These are phyloP conservation scores for Plebejus anna DNA, from an alignment of 2,888 invertebrate species.

Conservation along the genomic window DNA sequence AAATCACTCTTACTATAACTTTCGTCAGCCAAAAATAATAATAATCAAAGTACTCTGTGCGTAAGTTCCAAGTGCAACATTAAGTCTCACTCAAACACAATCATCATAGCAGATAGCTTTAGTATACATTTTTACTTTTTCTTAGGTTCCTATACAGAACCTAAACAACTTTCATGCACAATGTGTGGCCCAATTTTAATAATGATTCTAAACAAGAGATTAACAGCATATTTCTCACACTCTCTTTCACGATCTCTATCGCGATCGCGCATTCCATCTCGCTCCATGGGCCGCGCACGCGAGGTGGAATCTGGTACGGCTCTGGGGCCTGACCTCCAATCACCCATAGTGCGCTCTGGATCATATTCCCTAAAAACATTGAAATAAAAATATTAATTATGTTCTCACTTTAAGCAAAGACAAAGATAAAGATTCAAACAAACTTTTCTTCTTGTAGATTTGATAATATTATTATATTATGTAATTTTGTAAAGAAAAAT, in stretches of 20 bases:
- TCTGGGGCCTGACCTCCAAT: slow-evolving; percentile 87
- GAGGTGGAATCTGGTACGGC: slow-evolving; percentile 67
- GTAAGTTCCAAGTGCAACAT: slow-evolving; percentile 87
- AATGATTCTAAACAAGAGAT: neutral
- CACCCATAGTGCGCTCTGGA: slow-evolving; percentile 84
- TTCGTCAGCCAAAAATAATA: slow-evolving; percentile 35
- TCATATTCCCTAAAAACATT: slow-evolving; percentile 73
- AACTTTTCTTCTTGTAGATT: neutral
- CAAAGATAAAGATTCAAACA: too few species aligned
- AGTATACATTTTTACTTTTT: neutral
- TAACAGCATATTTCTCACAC: slow-evolving; percentile 15
- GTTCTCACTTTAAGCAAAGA: too few species aligned
- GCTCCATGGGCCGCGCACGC: slow-evolving; percentile 38
- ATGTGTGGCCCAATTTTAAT: neutral
- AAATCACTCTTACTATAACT: neutral
- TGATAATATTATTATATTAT: neutral
- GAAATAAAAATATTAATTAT: neutral
- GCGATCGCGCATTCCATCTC: slow-evolving; percentile 50
- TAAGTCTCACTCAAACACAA: slow-evolving; percentile 77
- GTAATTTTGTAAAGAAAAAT: neutral
- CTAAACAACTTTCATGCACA: neutral
- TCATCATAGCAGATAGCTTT: slow-evolving; percentile 58
- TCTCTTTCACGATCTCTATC: slow-evolving; percentile 40
- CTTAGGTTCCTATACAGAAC: neutral
- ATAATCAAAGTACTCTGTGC: slow-evolving; percentile 75